Evolutionary conservation across 2,113 vertebrate species (phyloP).

Genomic region (Dinomys branickii): DNA sequence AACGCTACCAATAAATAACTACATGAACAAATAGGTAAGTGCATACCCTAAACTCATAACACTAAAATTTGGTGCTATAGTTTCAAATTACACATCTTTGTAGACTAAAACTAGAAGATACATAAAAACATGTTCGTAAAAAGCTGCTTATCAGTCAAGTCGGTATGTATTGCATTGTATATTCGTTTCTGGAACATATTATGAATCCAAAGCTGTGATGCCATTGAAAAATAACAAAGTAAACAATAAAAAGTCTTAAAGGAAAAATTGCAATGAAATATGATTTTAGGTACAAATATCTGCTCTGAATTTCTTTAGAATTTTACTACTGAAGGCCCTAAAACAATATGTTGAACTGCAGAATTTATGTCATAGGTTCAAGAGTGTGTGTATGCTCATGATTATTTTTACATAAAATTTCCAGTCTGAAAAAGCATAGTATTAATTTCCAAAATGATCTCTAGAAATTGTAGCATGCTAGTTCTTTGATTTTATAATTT

Average conservation of each 20-base stretch:
- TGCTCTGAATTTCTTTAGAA: slow-evolving; percentile 1
- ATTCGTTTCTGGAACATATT: not conserved
- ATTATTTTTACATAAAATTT: not conserved
- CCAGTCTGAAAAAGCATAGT: not conserved
- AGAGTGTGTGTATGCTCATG: not conserved
- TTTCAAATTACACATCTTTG: not conserved
- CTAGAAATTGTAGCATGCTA: not conserved
- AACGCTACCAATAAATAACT: not conserved
- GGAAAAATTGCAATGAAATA: not conserved
- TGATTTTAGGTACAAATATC: not conserved
- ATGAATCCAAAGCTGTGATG: not conserved
- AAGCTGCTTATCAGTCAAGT: not conserved
- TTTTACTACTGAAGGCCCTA: not conserved
- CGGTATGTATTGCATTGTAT: not conserved
- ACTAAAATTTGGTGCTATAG: not conserved
- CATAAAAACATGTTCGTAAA: not conserved
- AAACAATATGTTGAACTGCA: not conserved
- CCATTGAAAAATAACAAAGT: not conserved
- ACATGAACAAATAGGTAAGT: not conserved
- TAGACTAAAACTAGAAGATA: slow-evolving; percentile 7
- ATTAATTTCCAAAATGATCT: slow-evolving; percentile 16
- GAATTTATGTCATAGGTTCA: not conserved
- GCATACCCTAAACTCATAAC: not conserved
- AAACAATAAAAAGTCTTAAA: not conserved
- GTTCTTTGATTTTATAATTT: not conserved